phyloP scores from a whole-genome alignment of 2,113 vertebrate species.

The Orthonyx spaldingii region DNA sequence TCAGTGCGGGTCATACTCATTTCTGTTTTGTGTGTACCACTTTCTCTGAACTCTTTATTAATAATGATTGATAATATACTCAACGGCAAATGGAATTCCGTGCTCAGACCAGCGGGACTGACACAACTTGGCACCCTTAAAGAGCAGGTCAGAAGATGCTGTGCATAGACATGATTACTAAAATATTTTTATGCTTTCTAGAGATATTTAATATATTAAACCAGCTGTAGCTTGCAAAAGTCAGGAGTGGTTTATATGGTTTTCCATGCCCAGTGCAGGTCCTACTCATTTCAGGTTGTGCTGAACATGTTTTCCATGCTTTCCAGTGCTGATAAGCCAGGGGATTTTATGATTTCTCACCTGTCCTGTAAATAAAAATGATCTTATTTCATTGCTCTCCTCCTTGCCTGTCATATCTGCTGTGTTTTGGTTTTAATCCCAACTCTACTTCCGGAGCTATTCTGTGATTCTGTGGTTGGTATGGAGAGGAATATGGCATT shows the following conservation, averaged over 20 bases:
- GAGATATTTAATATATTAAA: constrained; percentile 4
- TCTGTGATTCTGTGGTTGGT: not conserved
- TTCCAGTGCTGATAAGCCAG: too few species aligned
- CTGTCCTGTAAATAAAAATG: not conserved
- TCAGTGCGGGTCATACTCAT: accelerated
- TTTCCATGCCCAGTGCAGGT: not conserved
- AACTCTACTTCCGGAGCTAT: not conserved
- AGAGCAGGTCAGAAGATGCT: not conserved
- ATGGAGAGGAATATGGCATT: not conserved
- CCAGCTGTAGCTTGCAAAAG: not conserved
- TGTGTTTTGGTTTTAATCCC: not conserved
- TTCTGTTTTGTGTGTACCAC: not conserved
- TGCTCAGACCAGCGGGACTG: not conserved
- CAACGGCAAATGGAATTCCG: not conserved
- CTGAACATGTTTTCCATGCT: not conserved
- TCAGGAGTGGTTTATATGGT: not conserved
- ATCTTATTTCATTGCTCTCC: not conserved
- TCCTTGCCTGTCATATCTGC: not conserved
- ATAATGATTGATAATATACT: not conserved
- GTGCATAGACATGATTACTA: not conserved
- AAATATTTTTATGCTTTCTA: not conserved
- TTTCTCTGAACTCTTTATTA: not conserved
- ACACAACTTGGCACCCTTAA: not conserved
- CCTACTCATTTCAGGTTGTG: not conserved
- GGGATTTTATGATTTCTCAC: not conserved